Conservation (phyloP, 2,888 invertebrate genomes). For the Ctenicera cuprea region DNA sequence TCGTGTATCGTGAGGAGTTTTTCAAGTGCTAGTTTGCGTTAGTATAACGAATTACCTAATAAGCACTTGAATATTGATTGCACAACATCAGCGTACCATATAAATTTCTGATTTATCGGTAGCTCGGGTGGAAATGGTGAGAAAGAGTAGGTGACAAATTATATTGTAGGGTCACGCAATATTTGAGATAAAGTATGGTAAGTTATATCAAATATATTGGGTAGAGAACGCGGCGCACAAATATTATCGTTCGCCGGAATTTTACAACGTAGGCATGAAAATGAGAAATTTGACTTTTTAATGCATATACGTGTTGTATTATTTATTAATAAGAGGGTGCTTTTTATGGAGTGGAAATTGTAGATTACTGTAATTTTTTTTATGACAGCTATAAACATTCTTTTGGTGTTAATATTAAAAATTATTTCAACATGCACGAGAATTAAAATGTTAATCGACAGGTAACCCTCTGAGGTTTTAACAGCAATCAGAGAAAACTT, state of each 20-base stretch:
- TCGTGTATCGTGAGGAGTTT: neutral
- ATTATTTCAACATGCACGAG: too few relatives aligned
- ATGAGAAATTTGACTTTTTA: constrained; percentile 18
- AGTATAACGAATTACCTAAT: constrained; percentile 33
- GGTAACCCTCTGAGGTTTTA: too few relatives aligned
- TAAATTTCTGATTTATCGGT: constrained; percentile 32
- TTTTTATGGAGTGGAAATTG: too few relatives aligned
- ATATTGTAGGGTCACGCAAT: constrained; percentile 34
- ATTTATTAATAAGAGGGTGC: constrained; percentile 10
- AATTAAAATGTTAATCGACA: too few relatives aligned
- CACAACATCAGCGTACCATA: constrained; percentile 24
- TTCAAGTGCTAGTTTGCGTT: constrained; percentile 14
- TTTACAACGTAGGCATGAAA: neutral
- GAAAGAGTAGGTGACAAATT: constrained; percentile 37
- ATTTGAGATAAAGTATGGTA: constrained; percentile 31
- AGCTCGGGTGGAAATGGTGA: constrained; percentile 23
- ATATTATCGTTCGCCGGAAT: constrained; percentile 16
- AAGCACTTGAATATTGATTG: constrained; percentile 34
- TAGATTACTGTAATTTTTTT: too few relatives aligned
- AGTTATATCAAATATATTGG: constrained; percentile 30
- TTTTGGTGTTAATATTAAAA: too few relatives aligned
- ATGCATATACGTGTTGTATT: constrained; percentile 2
- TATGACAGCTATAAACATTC: too few relatives aligned
- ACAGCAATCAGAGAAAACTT: too few relatives aligned
- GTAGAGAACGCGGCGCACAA: constrained; percentile 14